Evolutionary conservation across 92 coral and sea anemone species (phyloP).

Genomic region (Porites rus): DNA sequence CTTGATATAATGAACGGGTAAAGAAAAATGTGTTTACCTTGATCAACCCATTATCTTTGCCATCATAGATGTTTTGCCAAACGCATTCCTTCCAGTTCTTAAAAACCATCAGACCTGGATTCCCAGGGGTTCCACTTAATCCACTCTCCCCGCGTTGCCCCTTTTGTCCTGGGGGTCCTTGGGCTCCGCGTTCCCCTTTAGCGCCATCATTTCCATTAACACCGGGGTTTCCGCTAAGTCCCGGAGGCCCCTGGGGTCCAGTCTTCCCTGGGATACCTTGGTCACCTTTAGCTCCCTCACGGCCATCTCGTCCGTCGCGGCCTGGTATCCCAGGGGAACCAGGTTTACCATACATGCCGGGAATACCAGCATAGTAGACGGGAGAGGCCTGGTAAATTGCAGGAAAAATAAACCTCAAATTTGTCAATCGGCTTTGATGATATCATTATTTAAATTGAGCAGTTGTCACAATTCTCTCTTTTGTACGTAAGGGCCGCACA

Average conservation of each 20-base stretch:
- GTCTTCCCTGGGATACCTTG: neutral
- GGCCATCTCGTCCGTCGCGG: neutral
- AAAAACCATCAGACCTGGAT: neutral
- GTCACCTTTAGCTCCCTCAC: neutral
- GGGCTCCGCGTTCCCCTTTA: neutral
- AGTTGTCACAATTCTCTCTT: too few relatives aligned
- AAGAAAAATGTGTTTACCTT: neutral
- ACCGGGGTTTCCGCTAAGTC: neutral
- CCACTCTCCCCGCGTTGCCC: neutral
- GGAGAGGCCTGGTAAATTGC: neutral
- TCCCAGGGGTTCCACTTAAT: neutral
- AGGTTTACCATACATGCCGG: neutral
- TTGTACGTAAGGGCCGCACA: too few relatives aligned
- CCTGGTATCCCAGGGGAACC: neutral
- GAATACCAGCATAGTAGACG: neutral
- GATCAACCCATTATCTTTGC: neutral
- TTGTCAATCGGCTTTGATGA: too few relatives aligned
- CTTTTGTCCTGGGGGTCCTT: neutral
- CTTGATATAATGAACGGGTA: too few relatives aligned
- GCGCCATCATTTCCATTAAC: neutral
- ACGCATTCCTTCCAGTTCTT: conserved; percentile 30
- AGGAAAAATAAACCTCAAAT: neutral
- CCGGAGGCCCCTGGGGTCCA: neutral
- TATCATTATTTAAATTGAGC: too few relatives aligned
- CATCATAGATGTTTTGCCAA: neutral